phyloP scores from a whole-genome alignment of 2,113 vertebrate genomes.

The Thermophis baileyi region DNA sequence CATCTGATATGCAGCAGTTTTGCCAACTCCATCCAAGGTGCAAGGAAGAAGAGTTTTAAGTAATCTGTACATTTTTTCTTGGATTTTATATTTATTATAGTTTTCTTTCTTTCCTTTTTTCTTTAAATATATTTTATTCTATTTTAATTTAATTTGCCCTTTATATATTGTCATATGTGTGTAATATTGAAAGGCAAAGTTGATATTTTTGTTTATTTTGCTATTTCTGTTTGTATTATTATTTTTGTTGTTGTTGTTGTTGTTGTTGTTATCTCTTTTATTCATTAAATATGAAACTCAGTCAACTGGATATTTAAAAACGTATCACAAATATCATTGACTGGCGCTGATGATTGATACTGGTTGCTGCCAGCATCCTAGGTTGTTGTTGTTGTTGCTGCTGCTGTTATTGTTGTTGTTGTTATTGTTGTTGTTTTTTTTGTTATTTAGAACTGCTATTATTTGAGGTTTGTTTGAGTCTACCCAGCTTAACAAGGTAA shows the following conservation, averaged over 20 bases:
- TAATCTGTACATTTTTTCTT: background rate
- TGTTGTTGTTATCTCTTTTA: too few relatives aligned
- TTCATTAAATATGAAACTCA: too few relatives aligned
- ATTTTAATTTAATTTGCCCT: background rate
- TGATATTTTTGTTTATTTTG: background rate
- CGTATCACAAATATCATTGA: too few relatives aligned
- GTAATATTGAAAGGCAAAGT: background rate
- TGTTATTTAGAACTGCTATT: too few relatives aligned
- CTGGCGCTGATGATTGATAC: too few relatives aligned
- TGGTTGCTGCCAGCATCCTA: too few relatives aligned
- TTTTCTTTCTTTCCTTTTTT: background rate
- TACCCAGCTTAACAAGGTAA: background rate
- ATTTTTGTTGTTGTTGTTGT: too few relatives aligned
- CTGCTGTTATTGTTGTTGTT: too few relatives aligned
- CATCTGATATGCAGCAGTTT: background rate
- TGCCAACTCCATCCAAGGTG: background rate
- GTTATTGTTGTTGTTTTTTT: too few relatives aligned
- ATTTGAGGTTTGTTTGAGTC: background rate
- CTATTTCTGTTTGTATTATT: background rate
- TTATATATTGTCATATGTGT: background rate
- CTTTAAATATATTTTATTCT: background rate
- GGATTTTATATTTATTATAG: background rate
- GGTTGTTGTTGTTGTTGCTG: fast-evolving
- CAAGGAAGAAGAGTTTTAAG: background rate
- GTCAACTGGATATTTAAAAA: too few relatives aligned